These are phyloP conservation scores for Pelvicachromis taeniatus DNA, from an alignment of 2,113 vertebrate species.

Conservation along the genomic window DNA sequence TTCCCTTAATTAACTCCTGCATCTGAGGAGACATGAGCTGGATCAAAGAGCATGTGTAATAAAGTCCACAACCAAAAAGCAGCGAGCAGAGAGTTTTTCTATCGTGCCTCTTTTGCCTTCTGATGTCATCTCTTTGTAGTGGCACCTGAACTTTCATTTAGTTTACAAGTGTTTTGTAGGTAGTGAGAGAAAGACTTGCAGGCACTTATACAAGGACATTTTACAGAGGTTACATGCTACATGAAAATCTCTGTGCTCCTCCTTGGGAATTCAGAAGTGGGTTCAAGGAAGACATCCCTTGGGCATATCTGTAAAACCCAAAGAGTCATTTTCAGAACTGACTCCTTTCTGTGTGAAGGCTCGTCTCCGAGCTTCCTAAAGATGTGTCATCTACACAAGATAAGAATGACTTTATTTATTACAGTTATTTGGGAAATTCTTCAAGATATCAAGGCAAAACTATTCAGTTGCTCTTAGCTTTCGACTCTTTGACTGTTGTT, in stretches of 20 bases:
- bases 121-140: not conserved
- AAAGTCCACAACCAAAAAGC: not conserved
- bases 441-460: not conserved
- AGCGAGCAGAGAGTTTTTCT: not conserved
- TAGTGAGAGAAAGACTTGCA: not conserved
- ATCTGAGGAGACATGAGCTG: conserved; percentile 5
- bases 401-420: not conserved
- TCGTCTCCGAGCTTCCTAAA: not conserved
- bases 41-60: conserved; percentile 53
- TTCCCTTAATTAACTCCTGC: conserved; percentile 58
- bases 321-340: not conserved
- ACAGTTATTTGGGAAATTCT: not conserved
- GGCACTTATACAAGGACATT: not conserved
- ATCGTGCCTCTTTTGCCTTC: not conserved
- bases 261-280: not conserved
- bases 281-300: not conserved
- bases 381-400: not conserved
- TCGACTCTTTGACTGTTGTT: not conserved
- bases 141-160: not conserved
- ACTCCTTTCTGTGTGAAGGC: not conserved
- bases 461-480: not conserved
- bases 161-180: not conserved
- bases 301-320: not conserved
- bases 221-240: not conserved
- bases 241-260: not conserved